Evolutionary conservation across 2,113 vertebrate genomes (phyloP), one percentile per base, ranked within the genome.

Genomic region (Forbesichthys agassizii): DNA sequence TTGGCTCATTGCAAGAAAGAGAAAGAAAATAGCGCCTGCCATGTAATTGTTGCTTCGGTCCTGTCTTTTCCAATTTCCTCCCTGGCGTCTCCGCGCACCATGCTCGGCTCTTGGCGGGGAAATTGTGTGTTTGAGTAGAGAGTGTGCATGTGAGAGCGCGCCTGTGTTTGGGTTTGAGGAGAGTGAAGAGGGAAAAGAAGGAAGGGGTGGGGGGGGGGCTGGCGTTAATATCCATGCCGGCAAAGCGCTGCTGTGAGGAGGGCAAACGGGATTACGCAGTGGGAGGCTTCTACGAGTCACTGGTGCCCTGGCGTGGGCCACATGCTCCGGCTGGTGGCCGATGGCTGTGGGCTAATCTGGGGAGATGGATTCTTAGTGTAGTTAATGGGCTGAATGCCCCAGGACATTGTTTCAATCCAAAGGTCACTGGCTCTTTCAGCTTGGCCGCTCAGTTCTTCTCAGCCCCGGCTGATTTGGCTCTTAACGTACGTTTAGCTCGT

Each of bases 391-490:
- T 80, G 66, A 67, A 81, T 82, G 86, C 83, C 86, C 79, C 56
- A 59, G 79, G 81, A 84, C 84, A 78, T 84, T 70, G 77, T 84
- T 84, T 78, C 76, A 85, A 81, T 87, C 83, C 81, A 88, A 84
- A 88, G 83, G 84, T 87, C 84, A 80, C 70, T 61, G 46, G 46
- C 72, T 83, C 82, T 33, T 75, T 74, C 16, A 61, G 77, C 73
- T 76, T 33, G 14, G 66, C 3, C 2, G 69, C 73, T 12, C 10
- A 69, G 64, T 66, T 68, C 72, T 73, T 78, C 66, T 80, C 64
- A 61, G 67, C 75, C 60, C 76, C 8, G 64, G 36, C 71, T 60
- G 68, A 81, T 85, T 86, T 74, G 69, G 66, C 79, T 59, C 62
- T 76, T 61, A 33, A 63, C 16, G 4, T 14, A 33, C 64, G 14